These are phyloP conservation scores for Sparus aurata DNA, from an alignment of 2,797 vertebrate species.

Conservation along the genomic window DNA sequence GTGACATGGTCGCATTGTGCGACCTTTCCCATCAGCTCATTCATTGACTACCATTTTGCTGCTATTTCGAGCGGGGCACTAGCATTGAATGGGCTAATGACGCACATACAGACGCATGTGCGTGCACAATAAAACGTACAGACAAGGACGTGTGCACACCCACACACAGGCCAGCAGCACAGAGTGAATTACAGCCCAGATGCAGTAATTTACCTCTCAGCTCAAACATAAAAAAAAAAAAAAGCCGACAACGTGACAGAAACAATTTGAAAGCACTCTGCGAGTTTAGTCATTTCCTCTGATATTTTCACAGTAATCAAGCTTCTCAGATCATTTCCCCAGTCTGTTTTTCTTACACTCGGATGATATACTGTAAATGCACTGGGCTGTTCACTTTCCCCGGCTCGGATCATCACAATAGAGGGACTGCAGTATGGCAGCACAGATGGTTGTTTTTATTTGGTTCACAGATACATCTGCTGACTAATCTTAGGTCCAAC, in stretches of 20 bases:
- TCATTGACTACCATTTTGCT: slow-evolving; percentile 52
- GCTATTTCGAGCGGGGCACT: slow-evolving; percentile 64
- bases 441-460: slow-evolving; percentile 73
- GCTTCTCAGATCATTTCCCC: slow-evolving; percentile 7
- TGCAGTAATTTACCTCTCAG: slow-evolving; percentile 13
- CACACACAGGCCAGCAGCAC: slow-evolving; percentile 23
- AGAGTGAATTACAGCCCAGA: slow-evolving; percentile 7
- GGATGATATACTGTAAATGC: slow-evolving; percentile 6
- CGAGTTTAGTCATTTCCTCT: slow-evolving; percentile 2
- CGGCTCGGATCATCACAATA: slow-evolving; percentile 44
- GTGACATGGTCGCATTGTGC: slow-evolving; percentile 72
- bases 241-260: not conserved
- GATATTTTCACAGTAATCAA: slow-evolving; percentile 26
- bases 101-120: slow-evolving; percentile 54
- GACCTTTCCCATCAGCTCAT: slow-evolving; percentile 67
- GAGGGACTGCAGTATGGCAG: slow-evolving; percentile 56
- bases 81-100: slow-evolving; percentile 69
- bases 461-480: slow-evolving; percentile 69
- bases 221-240: not conserved
- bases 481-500: slow-evolving; percentile 60
- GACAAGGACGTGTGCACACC: slow-evolving; percentile 30
- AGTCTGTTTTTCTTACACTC: slow-evolving; percentile 8
- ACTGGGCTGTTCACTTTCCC: slow-evolving; percentile 32
- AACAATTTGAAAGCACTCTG: slow-evolving; percentile 2
- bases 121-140: slow-evolving; percentile 9